phyloP scores from a whole-genome alignment of 2,888 invertebrate species.

The Pyrocoelia pectoralis region DNA sequence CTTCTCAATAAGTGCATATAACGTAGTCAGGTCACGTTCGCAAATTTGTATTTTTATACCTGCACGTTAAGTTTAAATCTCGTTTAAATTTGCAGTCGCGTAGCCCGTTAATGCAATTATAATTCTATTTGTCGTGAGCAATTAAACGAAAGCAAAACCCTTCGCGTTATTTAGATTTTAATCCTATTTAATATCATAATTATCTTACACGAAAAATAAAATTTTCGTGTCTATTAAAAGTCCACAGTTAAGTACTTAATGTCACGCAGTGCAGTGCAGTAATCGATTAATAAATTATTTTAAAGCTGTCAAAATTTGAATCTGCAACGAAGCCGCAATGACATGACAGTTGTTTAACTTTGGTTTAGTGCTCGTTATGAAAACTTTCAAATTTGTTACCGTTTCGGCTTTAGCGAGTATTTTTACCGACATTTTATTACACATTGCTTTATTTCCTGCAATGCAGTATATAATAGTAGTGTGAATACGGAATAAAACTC shows the following conservation, averaged over 20 bases:
- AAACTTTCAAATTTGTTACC: background rate
- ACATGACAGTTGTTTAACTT: background rate
- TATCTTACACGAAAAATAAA: background rate
- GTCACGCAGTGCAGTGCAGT: background rate
- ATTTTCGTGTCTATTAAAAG: background rate
- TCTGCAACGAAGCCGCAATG: background rate
- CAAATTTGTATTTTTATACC: background rate
- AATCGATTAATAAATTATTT: background rate
- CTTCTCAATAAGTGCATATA: background rate
- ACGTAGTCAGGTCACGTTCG: background rate
- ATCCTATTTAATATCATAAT: slow-evolving; percentile 8
- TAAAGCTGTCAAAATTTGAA: background rate
- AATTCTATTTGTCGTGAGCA: slow-evolving; percentile 11
- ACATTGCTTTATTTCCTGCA: background rate
- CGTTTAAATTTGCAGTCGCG: background rate
- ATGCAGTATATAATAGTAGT: background rate
- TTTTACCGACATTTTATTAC: background rate
- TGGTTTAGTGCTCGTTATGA: background rate
- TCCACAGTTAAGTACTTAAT: slow-evolving; percentile 2
- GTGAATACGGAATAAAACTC: background rate
- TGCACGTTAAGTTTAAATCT: background rate
- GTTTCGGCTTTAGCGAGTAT: background rate
- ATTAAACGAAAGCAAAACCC: slow-evolving; percentile 8
- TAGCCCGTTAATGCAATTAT: background rate
- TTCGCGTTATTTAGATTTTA: background rate